These are phyloP conservation scores for Nipponia nippon DNA, from an alignment of 2,113 vertebrate species.

Conservation along the genomic window DNA sequence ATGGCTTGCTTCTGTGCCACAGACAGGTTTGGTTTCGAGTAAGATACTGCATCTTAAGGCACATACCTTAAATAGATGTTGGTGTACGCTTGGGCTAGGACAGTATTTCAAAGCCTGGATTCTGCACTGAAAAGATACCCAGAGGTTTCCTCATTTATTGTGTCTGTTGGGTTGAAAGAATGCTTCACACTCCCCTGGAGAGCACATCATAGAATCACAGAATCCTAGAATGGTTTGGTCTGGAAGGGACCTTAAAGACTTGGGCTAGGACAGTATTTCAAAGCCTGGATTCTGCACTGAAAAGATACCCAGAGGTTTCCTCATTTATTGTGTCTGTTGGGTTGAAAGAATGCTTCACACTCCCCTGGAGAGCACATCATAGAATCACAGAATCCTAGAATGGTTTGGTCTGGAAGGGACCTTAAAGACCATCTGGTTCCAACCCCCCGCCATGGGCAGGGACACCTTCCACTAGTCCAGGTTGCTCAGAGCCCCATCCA, in stretches of 20 bases:
- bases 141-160: background rate
- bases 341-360: background rate
- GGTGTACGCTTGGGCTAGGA: background rate
- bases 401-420: too few relatives aligned
- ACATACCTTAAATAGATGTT: fast-evolving
- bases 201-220: background rate
- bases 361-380: background rate
- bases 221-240: too few relatives aligned
- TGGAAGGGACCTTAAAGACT: too few relatives aligned
- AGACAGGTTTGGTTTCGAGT: background rate
- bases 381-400: too few relatives aligned
- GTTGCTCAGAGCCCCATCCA: too few relatives aligned
- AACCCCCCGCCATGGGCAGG: too few relatives aligned
- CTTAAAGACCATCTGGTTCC: too few relatives aligned
- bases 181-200: background rate
- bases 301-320: background rate
- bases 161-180: background rate
- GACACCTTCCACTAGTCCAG: too few relatives aligned
- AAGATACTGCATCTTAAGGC: background rate
- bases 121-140: background rate
- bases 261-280: background rate
- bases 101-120: background rate
- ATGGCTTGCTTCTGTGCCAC: background rate
- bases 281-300: background rate
- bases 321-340: background rate